phyloP scores from a whole-genome alignment of 2,888 invertebrate genomes.

The Tachystola acroxantha region DNA sequence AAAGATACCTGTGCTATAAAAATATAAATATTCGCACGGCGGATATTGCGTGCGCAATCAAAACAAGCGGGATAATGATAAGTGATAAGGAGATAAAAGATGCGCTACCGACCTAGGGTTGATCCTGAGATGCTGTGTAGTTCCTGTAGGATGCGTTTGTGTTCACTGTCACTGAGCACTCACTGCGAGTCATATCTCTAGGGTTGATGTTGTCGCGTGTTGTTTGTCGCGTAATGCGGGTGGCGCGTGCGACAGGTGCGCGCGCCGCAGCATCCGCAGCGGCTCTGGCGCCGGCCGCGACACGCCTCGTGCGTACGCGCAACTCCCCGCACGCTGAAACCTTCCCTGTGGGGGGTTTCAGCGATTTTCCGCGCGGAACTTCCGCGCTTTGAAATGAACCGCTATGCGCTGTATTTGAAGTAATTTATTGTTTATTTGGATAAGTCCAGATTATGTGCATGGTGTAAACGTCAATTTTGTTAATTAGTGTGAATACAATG shows the following conservation, averaged over 20 bases:
- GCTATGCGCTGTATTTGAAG: conserved; percentile 3
- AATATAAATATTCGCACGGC: conserved; percentile 41
- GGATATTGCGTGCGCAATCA: conserved; percentile 53
- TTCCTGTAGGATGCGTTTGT: conserved; percentile 25
- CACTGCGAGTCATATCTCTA: conserved; percentile 52
- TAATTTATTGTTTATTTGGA: background rate
- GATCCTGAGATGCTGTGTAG: conserved; percentile 48
- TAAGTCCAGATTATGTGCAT: no score
- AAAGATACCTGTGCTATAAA: no score
- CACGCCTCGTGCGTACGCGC: conserved; percentile 64
- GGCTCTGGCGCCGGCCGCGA: conserved; percentile 44
- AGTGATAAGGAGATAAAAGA: conserved; percentile 54
- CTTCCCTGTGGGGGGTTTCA: conserved; percentile 35
- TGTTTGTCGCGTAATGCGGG: conserved; percentile 28
- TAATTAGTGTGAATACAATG: no score
- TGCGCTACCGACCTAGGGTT: conserved; percentile 62
- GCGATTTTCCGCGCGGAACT: conserved; percentile 28
- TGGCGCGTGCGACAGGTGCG: conserved; percentile 49
- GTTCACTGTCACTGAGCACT: conserved; percentile 57
- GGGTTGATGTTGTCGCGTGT: conserved; percentile 20
- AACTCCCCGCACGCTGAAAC: conserved; percentile 53
- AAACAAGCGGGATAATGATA: conserved; percentile 21
- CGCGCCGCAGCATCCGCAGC: conserved; percentile 66
- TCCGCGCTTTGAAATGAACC: background rate
- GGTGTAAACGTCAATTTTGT: no score